phyloP scores from a whole-genome alignment of 2,888 invertebrate genomes.

The Perithous albicinctus region DNA sequence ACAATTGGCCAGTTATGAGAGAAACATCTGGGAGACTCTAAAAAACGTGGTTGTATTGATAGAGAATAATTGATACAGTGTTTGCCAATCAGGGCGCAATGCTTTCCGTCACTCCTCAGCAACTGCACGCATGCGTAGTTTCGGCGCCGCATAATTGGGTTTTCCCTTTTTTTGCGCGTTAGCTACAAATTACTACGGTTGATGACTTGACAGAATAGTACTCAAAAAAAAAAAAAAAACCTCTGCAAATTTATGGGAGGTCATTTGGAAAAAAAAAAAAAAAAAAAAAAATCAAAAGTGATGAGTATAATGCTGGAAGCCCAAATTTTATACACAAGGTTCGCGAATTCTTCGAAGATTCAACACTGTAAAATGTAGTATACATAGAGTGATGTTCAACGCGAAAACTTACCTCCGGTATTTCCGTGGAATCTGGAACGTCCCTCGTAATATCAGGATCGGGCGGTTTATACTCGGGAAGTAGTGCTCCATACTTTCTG shows the following conservation, averaged over 20 bases:
- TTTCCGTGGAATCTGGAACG: conserved; percentile 82
- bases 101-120: not conserved
- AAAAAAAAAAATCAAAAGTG: too few species aligned
- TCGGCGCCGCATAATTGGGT: not conserved
- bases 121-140: not conserved
- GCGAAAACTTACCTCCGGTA: conserved; percentile 77
- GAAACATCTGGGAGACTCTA: too few species aligned
- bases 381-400: not conserved
- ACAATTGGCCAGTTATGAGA: too few species aligned
- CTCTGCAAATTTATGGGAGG: not conserved
- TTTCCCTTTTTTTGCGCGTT: not conserved
- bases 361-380: not conserved
- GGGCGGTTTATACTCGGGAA: conserved; percentile 87
- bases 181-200: not conserved
- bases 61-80: not conserved
- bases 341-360: conserved; percentile 18
- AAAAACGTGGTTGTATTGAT: too few species aligned
- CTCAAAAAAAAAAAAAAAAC: not conserved
- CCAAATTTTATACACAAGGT: not conserved
- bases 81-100: not conserved
- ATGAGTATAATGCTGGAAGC: not conserved
- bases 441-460: conserved; percentile 87
- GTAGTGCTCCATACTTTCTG: conserved; percentile 88
- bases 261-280: too few species aligned
- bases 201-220: too few species aligned